phyloP scores from a whole-genome alignment of 92 coral and sea anemone genomes.

The Galaxea fascicularis region DNA sequence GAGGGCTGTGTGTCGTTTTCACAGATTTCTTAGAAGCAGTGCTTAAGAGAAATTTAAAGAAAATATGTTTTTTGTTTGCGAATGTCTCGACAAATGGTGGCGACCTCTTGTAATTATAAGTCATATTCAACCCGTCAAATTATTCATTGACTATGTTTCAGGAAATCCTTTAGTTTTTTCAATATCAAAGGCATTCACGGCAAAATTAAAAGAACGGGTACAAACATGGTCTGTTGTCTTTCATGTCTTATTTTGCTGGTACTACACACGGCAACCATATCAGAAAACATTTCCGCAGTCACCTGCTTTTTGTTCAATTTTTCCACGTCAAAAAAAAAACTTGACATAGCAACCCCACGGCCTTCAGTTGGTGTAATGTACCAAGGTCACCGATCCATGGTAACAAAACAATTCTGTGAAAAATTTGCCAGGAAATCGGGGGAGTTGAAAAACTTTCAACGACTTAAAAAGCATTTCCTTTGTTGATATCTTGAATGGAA shows the following conservation, averaged over 20 bases:
- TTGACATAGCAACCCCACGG: neutral
- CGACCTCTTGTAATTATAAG: neutral
- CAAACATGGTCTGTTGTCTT: neutral
- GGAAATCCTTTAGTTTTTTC: constrained; percentile 17
- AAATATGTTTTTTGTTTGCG: too few relatives aligned
- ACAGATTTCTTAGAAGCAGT: too few relatives aligned
- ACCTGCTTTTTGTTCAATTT: neutral
- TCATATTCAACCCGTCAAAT: neutral
- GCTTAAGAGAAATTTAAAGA: too few relatives aligned
- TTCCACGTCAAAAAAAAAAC: neutral
- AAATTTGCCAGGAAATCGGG: neutral
- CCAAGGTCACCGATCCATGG: neutral
- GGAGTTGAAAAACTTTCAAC: neutral
- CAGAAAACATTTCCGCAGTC: neutral
- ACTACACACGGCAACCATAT: neutral
- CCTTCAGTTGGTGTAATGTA: neutral
- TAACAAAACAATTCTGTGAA: constrained; percentile 4
- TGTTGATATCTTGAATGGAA: neutral
- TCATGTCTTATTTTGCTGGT: neutral
- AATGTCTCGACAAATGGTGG: neutral
- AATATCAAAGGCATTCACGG: constrained; percentile 6
- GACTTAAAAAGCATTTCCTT: neutral
- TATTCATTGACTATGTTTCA: constrained; percentile 13
- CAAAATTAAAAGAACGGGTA: neutral
- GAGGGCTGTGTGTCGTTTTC: too few relatives aligned